Percentiles rank a stretch among this genome's conserved stretches.
These are phyloP conservation scores for Euleptes europaea DNA, from an alignment of 2,113 vertebrate species.

Conservation along the genomic window DNA sequence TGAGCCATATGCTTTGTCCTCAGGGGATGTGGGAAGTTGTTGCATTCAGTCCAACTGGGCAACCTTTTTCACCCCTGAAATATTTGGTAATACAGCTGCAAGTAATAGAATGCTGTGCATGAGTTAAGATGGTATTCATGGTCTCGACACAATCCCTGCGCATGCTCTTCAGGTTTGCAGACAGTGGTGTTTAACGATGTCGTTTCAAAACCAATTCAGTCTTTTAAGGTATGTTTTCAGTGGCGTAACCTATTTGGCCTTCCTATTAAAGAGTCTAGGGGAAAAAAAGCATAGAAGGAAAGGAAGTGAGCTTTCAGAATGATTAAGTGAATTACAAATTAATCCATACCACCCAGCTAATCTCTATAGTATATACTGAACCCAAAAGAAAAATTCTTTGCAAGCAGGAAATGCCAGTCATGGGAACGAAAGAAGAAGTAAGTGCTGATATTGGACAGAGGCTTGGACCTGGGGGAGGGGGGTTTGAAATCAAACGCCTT, in stretches of 20 bases:
- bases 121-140: too few relatives aligned
- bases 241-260: conserved; percentile 44
- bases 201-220: neutral
- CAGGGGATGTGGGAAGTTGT: neutral
- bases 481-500: conserved; percentile 61
- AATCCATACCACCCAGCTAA: conserved; percentile 59
- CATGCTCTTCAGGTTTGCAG: neutral
- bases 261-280: conserved; percentile 22
- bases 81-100: neutral
- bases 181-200: neutral
- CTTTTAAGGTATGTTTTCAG: neutral
- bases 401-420: conserved; percentile 66
- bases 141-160: neutral
- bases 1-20: too few relatives aligned
- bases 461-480: neutral
- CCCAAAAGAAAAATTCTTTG: conserved; percentile 43
- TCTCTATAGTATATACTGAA: conserved; percentile 63
- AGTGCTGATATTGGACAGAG: conserved; percentile 58
- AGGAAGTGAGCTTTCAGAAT: conserved; percentile 68
- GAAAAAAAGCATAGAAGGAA: conserved; percentile 17
- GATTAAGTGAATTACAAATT: conserved; percentile 73
- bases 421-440: conserved; percentile 56
- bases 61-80: neutral
- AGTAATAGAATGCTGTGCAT: neutral
- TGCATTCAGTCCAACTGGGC: neutral